These are phyloP conservation scores for Motacilla tschutschensis DNA, from an alignment of 2,113 vertebrate genomes.

Conservation along the genomic window DNA sequence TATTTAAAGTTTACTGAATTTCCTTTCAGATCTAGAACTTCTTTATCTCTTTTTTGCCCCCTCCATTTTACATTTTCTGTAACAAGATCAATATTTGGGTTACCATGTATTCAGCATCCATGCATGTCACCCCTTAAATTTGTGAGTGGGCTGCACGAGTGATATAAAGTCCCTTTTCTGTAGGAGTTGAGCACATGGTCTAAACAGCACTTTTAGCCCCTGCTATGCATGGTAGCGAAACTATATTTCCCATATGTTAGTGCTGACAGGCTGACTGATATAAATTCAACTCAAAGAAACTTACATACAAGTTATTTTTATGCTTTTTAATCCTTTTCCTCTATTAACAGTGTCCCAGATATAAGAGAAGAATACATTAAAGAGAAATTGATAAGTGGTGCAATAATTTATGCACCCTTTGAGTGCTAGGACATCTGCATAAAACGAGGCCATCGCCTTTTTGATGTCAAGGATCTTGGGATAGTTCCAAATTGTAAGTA, in stretches of 20 bases:
- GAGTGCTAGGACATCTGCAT: conserved; percentile 55
- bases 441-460: conserved; percentile 49
- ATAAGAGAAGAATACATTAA: conserved; percentile 62
- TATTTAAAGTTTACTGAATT: conserved; percentile 14
- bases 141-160: conserved; percentile 51
- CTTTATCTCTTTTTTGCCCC: not conserved
- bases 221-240: conserved; percentile 59
- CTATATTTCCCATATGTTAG: conserved; percentile 66
- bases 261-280: conserved; percentile 68
- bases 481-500: conserved; percentile 50
- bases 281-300: conserved; percentile 62
- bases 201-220: conserved; percentile 60
- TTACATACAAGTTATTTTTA: conserved; percentile 64
- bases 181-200: conserved; percentile 66
- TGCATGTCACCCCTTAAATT: conserved; percentile 58
- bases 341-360: conserved; percentile 55
- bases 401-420: conserved; percentile 67
- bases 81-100: conserved; percentile 46
- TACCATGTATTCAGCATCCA: conserved; percentile 38
- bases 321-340: conserved; percentile 48
- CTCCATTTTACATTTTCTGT: not conserved
- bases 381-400: conserved; percentile 54
- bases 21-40: not conserved
- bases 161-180: conserved; percentile 56
- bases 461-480: conserved; percentile 56